phyloP scores from a whole-genome alignment of 2,888 invertebrate species.

The Encarsia formosa region DNA sequence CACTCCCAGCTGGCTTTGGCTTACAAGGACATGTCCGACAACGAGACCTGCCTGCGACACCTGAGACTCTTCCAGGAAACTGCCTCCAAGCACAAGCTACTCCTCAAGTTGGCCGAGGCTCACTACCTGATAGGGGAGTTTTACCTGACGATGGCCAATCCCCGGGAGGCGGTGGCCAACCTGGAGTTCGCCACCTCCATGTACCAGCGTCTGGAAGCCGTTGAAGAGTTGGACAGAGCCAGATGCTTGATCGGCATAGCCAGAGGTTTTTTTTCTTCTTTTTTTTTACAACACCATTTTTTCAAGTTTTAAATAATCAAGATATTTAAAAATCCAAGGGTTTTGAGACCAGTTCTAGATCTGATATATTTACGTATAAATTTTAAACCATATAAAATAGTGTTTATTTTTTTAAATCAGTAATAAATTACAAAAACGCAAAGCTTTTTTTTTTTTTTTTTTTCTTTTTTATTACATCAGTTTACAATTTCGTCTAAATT shows the following conservation, averaged over 20 bases:
- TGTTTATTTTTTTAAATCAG: too few relatives aligned
- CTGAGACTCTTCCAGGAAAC: conserved; percentile 29
- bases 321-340: not conserved
- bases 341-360: too few relatives aligned
- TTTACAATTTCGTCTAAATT: conserved; percentile 19
- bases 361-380: too few relatives aligned
- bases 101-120: conserved; percentile 37
- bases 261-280: conserved; percentile 31
- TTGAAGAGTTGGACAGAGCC: conserved; percentile 33
- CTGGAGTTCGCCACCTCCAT: conserved; percentile 34
- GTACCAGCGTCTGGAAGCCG: conserved; percentile 30
- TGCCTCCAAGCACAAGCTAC: conserved; percentile 31
- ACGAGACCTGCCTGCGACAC: conserved; percentile 34
- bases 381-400: too few relatives aligned
- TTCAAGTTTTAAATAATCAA: not conserved
- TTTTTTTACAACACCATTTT: not conserved
- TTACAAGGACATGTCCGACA: conserved; percentile 35
- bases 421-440: too few relatives aligned
- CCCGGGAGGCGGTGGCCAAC: conserved; percentile 34
- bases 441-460: not conserved
- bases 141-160: conserved; percentile 33
- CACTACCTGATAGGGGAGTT: conserved; percentile 39
- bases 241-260: conserved; percentile 39
- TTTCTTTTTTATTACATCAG: not conserved
- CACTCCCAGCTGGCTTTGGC: conserved; percentile 36